A percentile compares a stretch with the other conserved stretches of the same genome.
phyloP scores from a whole-genome alignment of 2,113 vertebrate species.

The Ptilonorhynchus violaceus region DNA sequence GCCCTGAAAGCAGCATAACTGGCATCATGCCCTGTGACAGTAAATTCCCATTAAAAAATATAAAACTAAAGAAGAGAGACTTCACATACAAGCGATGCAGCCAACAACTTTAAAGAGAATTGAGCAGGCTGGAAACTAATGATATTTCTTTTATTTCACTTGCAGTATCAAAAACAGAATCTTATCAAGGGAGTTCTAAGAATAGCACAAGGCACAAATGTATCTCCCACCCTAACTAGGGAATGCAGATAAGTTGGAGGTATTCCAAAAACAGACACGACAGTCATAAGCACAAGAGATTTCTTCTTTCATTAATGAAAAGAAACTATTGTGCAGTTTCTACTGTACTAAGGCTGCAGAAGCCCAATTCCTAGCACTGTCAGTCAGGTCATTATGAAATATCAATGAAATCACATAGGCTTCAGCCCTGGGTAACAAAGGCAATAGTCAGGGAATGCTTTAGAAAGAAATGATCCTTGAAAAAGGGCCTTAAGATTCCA shows the following conservation, averaged over 20 bases:
- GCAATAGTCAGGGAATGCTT: background rate
- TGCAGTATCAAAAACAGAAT: background rate
- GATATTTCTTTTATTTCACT: background rate
- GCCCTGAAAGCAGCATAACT: background rate
- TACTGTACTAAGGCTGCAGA: constrained; percentile 39
- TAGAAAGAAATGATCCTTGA: background rate
- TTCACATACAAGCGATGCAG: background rate
- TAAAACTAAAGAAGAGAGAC: background rate
- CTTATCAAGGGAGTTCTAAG: background rate
- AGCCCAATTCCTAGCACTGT: constrained; percentile 48
- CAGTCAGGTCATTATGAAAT: constrained; percentile 18
- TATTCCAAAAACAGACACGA: constrained; percentile 8
- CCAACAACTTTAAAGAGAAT: background rate
- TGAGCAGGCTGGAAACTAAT: background rate
- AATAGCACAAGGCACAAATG: constrained; percentile 3
- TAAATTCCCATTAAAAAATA: background rate
- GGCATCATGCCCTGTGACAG: background rate
- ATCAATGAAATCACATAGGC: constrained; percentile 46
- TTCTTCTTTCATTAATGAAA: constrained; percentile 63
- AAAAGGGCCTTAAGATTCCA: background rate
- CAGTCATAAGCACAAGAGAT: constrained; percentile 61
- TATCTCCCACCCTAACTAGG: background rate
- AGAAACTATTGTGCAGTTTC: constrained; percentile 44
- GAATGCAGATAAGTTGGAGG: constrained; percentile 13
- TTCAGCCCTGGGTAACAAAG: background rate